Evolutionary conservation across 2,797 vertebrate genomes (phyloP).

Genomic region (Xiphophorus birchmanni): DNA sequence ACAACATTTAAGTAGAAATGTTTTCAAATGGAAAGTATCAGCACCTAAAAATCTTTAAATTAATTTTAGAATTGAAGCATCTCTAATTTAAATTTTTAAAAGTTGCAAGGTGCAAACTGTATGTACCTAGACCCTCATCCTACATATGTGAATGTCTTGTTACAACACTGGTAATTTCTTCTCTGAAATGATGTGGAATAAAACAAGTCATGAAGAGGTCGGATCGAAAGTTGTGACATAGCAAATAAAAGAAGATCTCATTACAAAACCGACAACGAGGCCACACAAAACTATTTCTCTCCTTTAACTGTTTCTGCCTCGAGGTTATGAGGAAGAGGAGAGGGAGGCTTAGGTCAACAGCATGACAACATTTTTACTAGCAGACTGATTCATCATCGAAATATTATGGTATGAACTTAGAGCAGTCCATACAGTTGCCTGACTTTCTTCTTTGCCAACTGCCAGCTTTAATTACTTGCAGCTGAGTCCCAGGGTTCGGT

Average conservation of each 20-base stretch:
- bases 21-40: background rate
- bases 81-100: background rate
- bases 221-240: conserved; percentile 48
- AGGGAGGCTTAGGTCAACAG: conserved; percentile 72
- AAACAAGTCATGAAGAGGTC: conserved; percentile 28
- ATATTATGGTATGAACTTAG: conserved; percentile 78
- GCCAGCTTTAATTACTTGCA: conserved; percentile 84
- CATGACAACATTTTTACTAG: conserved; percentile 75
- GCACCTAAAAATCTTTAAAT: background rate
- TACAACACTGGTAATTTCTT: background rate
- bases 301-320: conserved; percentile 45
- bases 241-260: conserved; percentile 56
- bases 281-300: conserved; percentile 47
- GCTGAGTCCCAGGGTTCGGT: conserved; percentile 77
- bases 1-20: background rate
- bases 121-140: background rate
- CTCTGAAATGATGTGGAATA: conserved; percentile 5
- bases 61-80: background rate
- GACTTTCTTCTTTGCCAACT: conserved; percentile 78
- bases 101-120: background rate
- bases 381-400: conserved; percentile 76
- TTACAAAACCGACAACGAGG: conserved; percentile 59
- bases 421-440: conserved; percentile 76
- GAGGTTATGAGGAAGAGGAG: conserved; percentile 42
- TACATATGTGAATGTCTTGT: background rate